Conservation (phyloP, 1,140 invertebrate species). For the Eumaeus atala region DNA sequence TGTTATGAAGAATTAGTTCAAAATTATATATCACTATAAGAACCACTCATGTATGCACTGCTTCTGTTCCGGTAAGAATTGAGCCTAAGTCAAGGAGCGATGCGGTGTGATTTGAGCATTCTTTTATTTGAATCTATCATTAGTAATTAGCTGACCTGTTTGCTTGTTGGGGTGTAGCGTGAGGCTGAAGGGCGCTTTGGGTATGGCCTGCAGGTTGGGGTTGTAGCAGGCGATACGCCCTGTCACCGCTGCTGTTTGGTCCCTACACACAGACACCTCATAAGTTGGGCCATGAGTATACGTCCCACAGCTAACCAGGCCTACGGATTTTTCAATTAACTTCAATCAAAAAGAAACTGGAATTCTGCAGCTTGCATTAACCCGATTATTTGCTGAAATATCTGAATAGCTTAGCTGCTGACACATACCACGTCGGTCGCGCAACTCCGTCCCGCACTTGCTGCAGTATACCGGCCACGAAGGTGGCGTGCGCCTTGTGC, state of each 20-base stretch:
- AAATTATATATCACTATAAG: no score
- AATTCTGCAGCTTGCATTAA: no score
- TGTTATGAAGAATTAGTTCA: no score
- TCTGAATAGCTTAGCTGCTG: no score
- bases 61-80: no score
- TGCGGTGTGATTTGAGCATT: no score
- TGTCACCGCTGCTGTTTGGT: conserved; percentile 76
- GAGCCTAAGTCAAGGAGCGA: no score
- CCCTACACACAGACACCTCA: conserved; percentile 46
- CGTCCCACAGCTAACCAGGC: neutral
- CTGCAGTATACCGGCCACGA: conserved; percentile 73
- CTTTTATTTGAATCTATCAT: no score
- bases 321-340: neutral
- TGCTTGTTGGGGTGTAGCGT: conserved; percentile 28
- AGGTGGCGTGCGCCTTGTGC: conserved; percentile 76
- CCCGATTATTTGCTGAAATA: no score
- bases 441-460: conserved; percentile 62
- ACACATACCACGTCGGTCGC: conserved; percentile 66
- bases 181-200: conserved; percentile 68
- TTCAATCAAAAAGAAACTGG: no score
- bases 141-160: no score
- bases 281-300: neutral
- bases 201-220: conserved; percentile 77
- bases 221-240: conserved; percentile 75
- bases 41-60: no score